phyloP scores from a whole-genome alignment of 1,140 invertebrate species.

The Ceratitis capitata region DNA sequence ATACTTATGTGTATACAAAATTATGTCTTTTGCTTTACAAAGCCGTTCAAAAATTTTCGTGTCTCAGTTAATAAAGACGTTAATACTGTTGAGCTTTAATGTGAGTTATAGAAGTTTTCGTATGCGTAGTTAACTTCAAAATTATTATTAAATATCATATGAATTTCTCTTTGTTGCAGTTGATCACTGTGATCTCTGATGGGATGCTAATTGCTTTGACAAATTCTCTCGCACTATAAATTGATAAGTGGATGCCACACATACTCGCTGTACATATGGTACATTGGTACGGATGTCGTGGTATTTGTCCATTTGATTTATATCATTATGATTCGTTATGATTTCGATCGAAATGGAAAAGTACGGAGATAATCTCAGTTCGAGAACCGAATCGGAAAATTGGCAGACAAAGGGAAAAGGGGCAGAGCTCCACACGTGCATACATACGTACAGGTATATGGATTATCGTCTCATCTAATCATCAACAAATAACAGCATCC shows the following conservation, averaged over 20 bases:
- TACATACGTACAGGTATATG: no score
- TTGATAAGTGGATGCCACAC: neutral
- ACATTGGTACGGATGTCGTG: neutral
- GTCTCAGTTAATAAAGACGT: neutral
- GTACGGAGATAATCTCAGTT: neutral
- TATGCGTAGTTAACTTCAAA: neutral
- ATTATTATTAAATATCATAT: neutral
- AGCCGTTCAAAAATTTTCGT: no score
- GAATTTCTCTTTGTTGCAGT: neutral
- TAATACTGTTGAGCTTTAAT: neutral
- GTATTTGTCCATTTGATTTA: conserved; percentile 1
- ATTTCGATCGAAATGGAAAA: conserved; percentile 20
- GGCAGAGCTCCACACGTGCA: neutral
- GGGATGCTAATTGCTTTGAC: neutral
- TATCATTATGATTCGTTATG: neutral
- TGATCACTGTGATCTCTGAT: neutral
- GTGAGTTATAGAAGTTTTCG: neutral
- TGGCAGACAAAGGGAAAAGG: neutral
- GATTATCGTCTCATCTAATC: neutral
- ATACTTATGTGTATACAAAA: no score
- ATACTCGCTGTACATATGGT: neutral
- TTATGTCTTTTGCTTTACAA: no score
- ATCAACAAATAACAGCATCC: neutral
- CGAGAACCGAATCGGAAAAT: neutral
- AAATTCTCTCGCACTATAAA: neutral